Base-by-base conservation (phyloP, 2,113 vertebrate genomes). In the Sarotherodon lohbergeri region DNA sequence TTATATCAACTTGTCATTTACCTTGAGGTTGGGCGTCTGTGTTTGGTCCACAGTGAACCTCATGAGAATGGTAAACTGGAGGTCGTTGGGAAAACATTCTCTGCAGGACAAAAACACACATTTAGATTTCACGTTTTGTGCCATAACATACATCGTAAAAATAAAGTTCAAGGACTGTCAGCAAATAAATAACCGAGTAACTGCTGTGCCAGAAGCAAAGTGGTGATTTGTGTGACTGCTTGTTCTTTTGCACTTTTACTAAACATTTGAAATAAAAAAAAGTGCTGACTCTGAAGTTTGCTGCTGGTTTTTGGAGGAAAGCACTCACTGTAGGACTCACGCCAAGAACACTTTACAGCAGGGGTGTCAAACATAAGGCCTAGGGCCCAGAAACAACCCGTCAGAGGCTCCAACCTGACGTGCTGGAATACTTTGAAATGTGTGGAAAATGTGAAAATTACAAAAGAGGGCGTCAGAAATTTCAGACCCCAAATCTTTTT, bases 31-130 rank as follows among this genome's bases (percentile, higher is more conserved):
- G 81, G 98, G 98, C 27, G 98, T 99, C 94, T 99, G 98, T 3
- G 98, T 99, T 96, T 99, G 98, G 95, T 99, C 98, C 92, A 99
- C 98, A 80, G 98, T 99, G 94, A 99, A 99, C 94, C 98, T 97
- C 98, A 99, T 99, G 83, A 99, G 97, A 95, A 99, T 99, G 92
- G 97, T 99, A 89, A 99, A 99, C 92, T 99, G 98, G 48, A 99
- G 97, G 88, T 99, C 98, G 84, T 98, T 99, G 91, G 98, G 98
- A 94, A 99, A 99, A 85, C 97, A 98, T 93, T 99, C 98, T 90
- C 98, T 99, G 95, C 56, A 92, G 94, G 89, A 86, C 2, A 81
- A 89, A n/a, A 86, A 16, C 14, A 85, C 14, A 13, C 9, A 82
- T 52, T 52, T 34, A 32, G 46, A 78, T 78, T 52, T 78, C 27